Evolutionary conservation across 2,888 invertebrate genomes (phyloP), one percentile per base, ranked within the genome.

Genomic region (Acanthosepion lycidas): DNA sequence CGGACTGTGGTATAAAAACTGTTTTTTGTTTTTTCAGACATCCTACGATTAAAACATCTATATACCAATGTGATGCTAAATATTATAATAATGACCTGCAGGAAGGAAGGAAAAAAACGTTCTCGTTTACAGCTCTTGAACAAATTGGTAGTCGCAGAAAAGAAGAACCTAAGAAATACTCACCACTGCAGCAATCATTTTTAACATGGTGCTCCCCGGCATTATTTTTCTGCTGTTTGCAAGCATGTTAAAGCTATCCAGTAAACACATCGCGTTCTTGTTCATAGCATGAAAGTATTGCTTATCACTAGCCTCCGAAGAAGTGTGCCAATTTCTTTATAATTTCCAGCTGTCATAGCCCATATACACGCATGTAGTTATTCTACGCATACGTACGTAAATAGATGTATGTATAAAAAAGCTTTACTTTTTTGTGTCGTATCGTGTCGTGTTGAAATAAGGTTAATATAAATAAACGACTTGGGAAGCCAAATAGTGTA

Each of bases 141-240:
- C 51, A 51, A 51, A 51, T 12, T 51, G 64, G 64, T 8, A 28
- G 64, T 64, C 26, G 20, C 28, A 28, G 12, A 78, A 78, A n/a
- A 78, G 4, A 78, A 78, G 15, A n/a, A 78, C 9, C 78, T 12
- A n/a, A 33, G n/a, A 49, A 49, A 92, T 51, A 93, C 93, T 93
- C 33, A 93, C 93, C 93, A 93, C 93, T 9, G 93, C 93, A n/a
- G 93, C 93, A n/a, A 93, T 93, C 93, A 93, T 93, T 93, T 93
- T 93, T 93, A 93, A 93, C 93, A 93, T 93, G 18, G 93, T 93
- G 93, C 93, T 93, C 18, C 93, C 93, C 49, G 93, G 93, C 93
- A 93, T 53, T 20, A 93, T 93, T 93, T 93, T 93, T 48, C 93
- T 93, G 93, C 93, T 93, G 93, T 93, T 93, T 93, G 93, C 93